These are phyloP conservation scores for Patella pellucida DNA, from an alignment of 2,888 invertebrate genomes.

Conservation along the genomic window DNA sequence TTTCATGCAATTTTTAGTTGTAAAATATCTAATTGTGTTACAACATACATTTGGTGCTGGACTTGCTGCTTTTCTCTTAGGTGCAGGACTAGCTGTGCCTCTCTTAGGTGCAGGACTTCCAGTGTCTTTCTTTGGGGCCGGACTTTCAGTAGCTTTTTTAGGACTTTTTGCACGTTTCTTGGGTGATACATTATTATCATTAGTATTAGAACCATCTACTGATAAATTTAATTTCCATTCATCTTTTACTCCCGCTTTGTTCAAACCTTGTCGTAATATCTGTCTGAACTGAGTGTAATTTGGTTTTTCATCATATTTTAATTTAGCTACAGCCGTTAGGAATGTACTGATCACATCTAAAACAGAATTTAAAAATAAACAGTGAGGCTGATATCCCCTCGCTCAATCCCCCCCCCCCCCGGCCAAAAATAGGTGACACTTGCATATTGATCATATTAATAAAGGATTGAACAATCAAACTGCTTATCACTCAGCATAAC, in stretches of 20 bases:
- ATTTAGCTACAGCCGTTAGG: constrained; percentile 79
- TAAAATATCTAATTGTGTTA: no score
- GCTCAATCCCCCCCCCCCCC: no score
- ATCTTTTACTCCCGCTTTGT: constrained; percentile 48
- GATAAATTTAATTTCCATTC: constrained; percentile 54
- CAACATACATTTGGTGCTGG: not conserved
- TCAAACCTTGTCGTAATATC: constrained; percentile 80
- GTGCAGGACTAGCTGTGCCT: constrained; percentile 13
- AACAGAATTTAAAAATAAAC: constrained; percentile 18
- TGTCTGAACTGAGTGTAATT: constrained; percentile 82
- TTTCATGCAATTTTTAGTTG: no score
- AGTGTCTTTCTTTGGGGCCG: constrained; percentile 13
- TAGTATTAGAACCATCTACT: constrained; percentile 23
- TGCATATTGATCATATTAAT: no score
- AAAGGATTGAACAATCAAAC: no score
- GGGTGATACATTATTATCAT: constrained; percentile 22
- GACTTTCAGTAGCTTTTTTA: not conserved
- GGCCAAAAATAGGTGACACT: no score
- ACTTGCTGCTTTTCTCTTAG: constrained; percentile 16
- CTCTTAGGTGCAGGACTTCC: constrained; percentile 19
- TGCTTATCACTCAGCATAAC: no score
- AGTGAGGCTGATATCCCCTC: no score
- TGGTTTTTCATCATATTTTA: constrained; percentile 83
- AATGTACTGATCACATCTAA: constrained; percentile 76
- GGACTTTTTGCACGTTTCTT: constrained; percentile 31